Conservation (phyloP, 2,888 invertebrate genomes). For the Agrotis clavis region DNA sequence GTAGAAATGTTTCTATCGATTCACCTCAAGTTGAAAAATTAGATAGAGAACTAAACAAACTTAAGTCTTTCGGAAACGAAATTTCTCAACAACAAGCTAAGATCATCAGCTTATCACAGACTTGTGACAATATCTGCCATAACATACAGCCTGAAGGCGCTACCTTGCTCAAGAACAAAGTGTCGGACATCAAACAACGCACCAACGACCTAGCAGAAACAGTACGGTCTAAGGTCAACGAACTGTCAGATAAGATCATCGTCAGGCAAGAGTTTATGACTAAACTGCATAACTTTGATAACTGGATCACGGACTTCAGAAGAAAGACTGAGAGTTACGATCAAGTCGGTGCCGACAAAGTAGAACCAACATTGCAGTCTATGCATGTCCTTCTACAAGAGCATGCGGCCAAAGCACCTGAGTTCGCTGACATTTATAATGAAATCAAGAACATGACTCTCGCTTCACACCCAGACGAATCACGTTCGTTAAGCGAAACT, state of each 20-base stretch:
- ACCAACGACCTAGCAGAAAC: slow-evolving; percentile 94
- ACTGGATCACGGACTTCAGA: slow-evolving; percentile 95
- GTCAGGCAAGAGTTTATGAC: slow-evolving; percentile 96
- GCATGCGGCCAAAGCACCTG: slow-evolving; percentile 95
- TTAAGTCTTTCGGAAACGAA: slow-evolving; percentile 96
- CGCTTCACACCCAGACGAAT: slow-evolving; percentile 94
- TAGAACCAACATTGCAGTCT: slow-evolving; percentile 94
- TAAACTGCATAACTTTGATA: slow-evolving; percentile 94
- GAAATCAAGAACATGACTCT: slow-evolving; percentile 95
- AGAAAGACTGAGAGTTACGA: slow-evolving; percentile 94
- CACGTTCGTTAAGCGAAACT: slow-evolving; percentile 93
- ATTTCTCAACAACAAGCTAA: slow-evolving; percentile 96
- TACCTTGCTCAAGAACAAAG: slow-evolving; percentile 93
- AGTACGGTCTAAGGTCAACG: slow-evolving; percentile 94
- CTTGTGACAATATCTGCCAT: slow-evolving; percentile 95
- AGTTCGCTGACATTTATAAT: slow-evolving; percentile 94
- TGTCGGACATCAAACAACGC: slow-evolving; percentile 94
- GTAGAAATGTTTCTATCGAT: slow-evolving; percentile 92
- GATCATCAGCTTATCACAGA: slow-evolving; percentile 94
- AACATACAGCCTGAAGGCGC: slow-evolving; percentile 95
- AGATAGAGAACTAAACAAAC: slow-evolving; percentile 94
- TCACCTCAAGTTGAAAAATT: slow-evolving; percentile 94
- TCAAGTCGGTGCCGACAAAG: slow-evolving; percentile 95
- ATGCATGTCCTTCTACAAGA: slow-evolving; percentile 96
- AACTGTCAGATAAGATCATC: slow-evolving; percentile 95